Evolutionary conservation across 2,113 vertebrate genomes (phyloP).

Genomic region (Semicossyphus pulcher): DNA sequence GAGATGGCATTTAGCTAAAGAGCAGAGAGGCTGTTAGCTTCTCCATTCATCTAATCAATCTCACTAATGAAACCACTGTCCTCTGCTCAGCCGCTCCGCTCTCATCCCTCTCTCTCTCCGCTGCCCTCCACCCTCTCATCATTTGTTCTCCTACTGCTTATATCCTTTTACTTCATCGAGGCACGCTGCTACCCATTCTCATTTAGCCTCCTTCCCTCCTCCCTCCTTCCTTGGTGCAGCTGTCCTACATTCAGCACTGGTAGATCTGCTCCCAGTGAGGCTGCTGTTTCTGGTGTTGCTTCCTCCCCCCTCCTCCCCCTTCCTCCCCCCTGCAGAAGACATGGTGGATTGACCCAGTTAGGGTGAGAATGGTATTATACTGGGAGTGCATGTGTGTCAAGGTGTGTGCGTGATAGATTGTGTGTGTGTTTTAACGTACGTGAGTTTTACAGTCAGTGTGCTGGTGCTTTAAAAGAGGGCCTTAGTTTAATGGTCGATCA

Average conservation of each 20-base stretch:
- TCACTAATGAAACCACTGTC: conserved; percentile 81
- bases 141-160: conserved; percentile 50
- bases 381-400: conserved; percentile 42
- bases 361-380: conserved; percentile 66
- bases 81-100: conserved; percentile 63
- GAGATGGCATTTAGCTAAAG: conserved; percentile 85
- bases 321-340: conserved; percentile 54
- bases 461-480: neutral
- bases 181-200: neutral
- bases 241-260: conserved; percentile 60
- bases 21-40: conserved; percentile 83
- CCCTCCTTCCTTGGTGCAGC: conserved; percentile 29
- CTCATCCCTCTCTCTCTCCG: conserved; percentile 34
- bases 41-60: conserved; percentile 83
- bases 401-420: conserved; percentile 34
- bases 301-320: conserved; percentile 20
- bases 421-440: conserved; percentile 4
- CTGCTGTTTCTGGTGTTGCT: conserved; percentile 51
- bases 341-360: conserved; percentile 78
- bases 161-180: conserved; percentile 27
- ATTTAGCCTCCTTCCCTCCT: conserved; percentile 20
- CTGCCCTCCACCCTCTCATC: conserved; percentile 64
- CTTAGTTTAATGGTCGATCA: neutral
- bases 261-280: conserved; percentile 51
- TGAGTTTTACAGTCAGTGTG: conserved; percentile 3